Evolutionary conservation across 2,888 invertebrate species (phyloP).

Genomic region (Chaetogeoica ovagalla): DNA sequence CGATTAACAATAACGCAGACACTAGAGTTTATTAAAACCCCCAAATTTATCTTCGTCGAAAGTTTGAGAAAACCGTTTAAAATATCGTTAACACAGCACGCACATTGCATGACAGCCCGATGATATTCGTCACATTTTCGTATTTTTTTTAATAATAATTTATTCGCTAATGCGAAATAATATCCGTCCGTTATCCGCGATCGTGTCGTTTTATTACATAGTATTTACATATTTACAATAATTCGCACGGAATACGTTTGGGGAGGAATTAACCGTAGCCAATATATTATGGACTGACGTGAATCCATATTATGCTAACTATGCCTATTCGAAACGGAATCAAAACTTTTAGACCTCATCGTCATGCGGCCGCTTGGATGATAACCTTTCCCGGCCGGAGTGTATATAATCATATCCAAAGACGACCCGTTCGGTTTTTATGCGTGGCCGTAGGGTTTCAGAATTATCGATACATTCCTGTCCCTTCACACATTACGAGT

Average conservation of each 20-base stretch:
- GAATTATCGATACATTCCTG: neutral
- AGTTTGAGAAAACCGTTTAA: neutral
- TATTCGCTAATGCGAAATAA: neutral
- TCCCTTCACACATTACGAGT: neutral
- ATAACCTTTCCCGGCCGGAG: neutral
- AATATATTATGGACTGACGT: neutral
- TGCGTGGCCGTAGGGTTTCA: neutral
- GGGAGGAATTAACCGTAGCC: neutral
- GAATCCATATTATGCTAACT: neutral
- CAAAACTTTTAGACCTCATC: conserved; percentile 19
- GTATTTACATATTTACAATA: neutral
- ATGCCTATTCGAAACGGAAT: neutral
- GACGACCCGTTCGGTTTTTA: neutral
- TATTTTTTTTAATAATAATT: neutral
- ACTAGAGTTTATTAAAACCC: neutral
- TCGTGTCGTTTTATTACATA: neutral
- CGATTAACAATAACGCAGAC: neutral
- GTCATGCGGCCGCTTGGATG: neutral
- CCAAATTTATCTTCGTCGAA: neutral
- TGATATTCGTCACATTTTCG: too few species aligned
- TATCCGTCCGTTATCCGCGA: neutral
- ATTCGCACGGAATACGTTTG: neutral
- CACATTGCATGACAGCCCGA: too few species aligned
- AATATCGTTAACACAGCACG: too few species aligned
- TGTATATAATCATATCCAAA: neutral